Percentiles rank a stretch among this genome's conserved stretches.
Conservation (phyloP, 2,888 invertebrate species). For the Tortrix viridana region DNA sequence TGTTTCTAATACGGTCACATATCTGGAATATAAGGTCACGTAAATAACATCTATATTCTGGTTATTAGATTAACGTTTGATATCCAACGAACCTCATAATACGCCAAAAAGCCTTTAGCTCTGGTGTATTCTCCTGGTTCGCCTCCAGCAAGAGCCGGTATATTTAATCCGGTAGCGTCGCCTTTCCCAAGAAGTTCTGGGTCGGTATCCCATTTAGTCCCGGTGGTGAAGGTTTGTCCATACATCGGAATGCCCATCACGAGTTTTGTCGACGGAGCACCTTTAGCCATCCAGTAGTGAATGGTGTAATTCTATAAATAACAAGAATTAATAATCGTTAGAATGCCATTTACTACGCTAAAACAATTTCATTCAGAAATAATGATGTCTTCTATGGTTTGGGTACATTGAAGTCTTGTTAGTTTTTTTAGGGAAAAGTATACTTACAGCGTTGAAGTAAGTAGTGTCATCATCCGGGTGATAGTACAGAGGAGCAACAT, state of each 20-base stretch:
- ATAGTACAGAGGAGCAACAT: constrained; percentile 92
- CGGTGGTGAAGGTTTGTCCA: constrained; percentile 91
- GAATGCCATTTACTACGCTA: not conserved
- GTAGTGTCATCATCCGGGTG: constrained; percentile 92
- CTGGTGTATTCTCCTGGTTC: constrained; percentile 93
- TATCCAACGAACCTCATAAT: constrained; percentile 88
- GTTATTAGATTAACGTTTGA: not conserved
- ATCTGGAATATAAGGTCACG: constrained; percentile 78
- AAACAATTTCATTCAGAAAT: too few species aligned
- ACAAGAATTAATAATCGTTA: not conserved
- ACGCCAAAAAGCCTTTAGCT: constrained; percentile 93
- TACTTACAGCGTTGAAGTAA: constrained; percentile 91
- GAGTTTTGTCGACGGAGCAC: constrained; percentile 91
- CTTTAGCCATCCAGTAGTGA: constrained; percentile 94
- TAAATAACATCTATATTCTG: not conserved
- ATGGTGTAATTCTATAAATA: constrained; percentile 90
- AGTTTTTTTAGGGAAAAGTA: too few species aligned
- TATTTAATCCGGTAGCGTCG: constrained; percentile 87
- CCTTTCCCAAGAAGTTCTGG: constrained; percentile 75
- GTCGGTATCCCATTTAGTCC: constrained; percentile 51
- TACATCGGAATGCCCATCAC: constrained; percentile 96
- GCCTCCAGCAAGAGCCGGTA: constrained; percentile 90
- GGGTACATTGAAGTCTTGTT: too few species aligned
- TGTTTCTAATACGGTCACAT: constrained; percentile 90
- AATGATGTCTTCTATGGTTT: too few species aligned